Evolutionary conservation across 1,140 invertebrate species (phyloP), one percentile per base, ranked within the genome.

Genomic region (Euwallacea fornicatus): DNA sequence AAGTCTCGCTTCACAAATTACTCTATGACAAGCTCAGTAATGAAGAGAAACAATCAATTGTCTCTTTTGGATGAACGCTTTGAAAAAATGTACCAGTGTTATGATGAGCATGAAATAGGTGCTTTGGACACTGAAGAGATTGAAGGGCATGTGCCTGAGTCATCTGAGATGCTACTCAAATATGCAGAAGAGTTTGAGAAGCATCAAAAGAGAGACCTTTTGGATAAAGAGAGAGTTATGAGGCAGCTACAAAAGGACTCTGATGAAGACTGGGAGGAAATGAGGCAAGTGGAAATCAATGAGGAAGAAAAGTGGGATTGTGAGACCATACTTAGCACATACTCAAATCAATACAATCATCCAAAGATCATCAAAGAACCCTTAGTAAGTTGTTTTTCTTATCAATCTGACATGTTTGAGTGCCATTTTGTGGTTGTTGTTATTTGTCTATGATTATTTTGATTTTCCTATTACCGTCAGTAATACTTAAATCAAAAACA

Each of bases 1-100:
- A 95, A 93, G 80, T 94, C 95, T 0, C 83, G 90, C 13, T 98
- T 98, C 81, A 97, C 96, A 0, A 90, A 94, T 77, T 98, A 97
- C 82, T 98, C 96, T 0, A 93, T 98, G 89, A 92, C 91, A 0
- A 97, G 94, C 55, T 96, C 94, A 76, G 91, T 97, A 0, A 93
- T 98, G 4, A 85, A 86, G 66, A 87, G 96, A 74, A 97, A 96
- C 83, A 87, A 95, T 66, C 90, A 93, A 59, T 83, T 98, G 0
- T 86, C 89, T 0, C 79, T 95, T 42, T 81, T 98, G 0, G 97
- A 98, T 86, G 90, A 96, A 78, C 87, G 89, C 78, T 98, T 98
- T 86, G 96, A 98, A 84, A 88, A 90, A 58, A 86, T 95, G 83
- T 95, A 91, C 83, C 89, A 88, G 15, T 86, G 87, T 68, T 98